A percentile compares a stretch with the other conserved stretches of the same genome.
These are phyloP conservation scores for Lamprotornis superbus DNA, from an alignment of 2,113 vertebrate genomes.

Conservation along the genomic window DNA sequence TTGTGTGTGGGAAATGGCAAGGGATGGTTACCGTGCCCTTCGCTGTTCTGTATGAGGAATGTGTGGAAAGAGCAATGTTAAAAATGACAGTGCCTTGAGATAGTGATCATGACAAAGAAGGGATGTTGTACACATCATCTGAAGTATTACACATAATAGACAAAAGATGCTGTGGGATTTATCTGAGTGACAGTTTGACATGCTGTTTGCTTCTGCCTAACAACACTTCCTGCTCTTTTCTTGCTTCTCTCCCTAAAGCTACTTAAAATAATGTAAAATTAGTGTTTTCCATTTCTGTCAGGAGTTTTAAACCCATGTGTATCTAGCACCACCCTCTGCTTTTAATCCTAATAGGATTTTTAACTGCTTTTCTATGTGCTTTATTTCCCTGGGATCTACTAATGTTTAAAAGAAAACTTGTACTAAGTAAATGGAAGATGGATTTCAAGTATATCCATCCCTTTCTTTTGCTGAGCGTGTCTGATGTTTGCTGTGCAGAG, in stretches of 20 bases:
- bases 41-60: neutral
- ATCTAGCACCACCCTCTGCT: neutral
- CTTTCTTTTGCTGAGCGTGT: neutral
- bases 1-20: neutral
- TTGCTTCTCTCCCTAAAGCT: neutral
- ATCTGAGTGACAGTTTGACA: neutral
- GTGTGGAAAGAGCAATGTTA: neutral
- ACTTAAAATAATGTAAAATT: neutral
- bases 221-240: neutral
- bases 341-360: constrained; percentile 4
- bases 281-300: neutral
- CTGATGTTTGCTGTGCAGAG: neutral
- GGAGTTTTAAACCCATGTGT: neutral
- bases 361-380: constrained; percentile 28
- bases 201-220: neutral
- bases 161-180: neutral
- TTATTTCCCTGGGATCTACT: constrained; percentile 10
- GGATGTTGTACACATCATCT: accelerated
- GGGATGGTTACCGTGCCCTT: neutral
- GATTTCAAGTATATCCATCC: neutral
- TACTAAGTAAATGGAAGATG: constrained; percentile 13
- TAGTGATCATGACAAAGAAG: neutral
- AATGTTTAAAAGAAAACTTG: neutral
- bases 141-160: neutral
- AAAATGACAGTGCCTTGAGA: neutral